Evolutionary conservation across 2,113 vertebrate genomes (phyloP), one percentile per base, ranked within the genome.

Genomic region (Propithecus coquereli): DNA sequence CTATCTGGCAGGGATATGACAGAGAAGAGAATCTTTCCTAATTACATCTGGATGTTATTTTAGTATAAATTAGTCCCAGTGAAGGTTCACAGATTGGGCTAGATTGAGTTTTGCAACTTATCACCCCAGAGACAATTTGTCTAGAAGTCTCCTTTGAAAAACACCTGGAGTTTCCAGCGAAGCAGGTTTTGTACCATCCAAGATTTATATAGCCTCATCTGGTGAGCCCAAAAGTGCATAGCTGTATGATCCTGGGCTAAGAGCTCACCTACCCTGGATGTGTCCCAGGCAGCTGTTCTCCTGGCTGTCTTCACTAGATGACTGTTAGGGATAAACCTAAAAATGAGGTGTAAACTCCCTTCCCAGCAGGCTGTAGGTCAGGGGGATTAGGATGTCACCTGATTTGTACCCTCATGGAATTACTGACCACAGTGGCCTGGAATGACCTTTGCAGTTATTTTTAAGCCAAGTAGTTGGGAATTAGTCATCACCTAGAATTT

Each of bases 401-500:
- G 94, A 8, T 83, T 47, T 95, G 14, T 88, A 54, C 88, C 70
- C 68, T 97, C 87, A 91, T 87, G 83, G 91, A 96, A 95, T 91
- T 91, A 96, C 88, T 97, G 94, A 88, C 68, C 23, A 2, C 54
- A 71, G 68, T 91, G 68, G 34, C 93, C 97, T 68, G 43, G 89
- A 97, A 88, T 91, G 89, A 63, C 97, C 91, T 91, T 82, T 59
- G 45, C 40, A 91, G 86, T 97, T 94, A 86, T 94, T 97, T 97
- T 95, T 97, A 97, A 97, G 82, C 61, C 94, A 96, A 92, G 91
- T 86, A 89, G 80, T 89, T 97, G 54, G 65, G 68, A 96, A 94
- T 92, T 94, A 97, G 95, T 96, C 96, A 96, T 91, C 93, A 89
- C 68, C 61, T 96, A 91, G 57, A 94, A 91, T 92, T 97, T 90